Evolutionary conservation across 1,140 invertebrate genomes (phyloP), one percentile per base, ranked within the genome.

Genomic region (Cyrtorhinus lividipennis): DNA sequence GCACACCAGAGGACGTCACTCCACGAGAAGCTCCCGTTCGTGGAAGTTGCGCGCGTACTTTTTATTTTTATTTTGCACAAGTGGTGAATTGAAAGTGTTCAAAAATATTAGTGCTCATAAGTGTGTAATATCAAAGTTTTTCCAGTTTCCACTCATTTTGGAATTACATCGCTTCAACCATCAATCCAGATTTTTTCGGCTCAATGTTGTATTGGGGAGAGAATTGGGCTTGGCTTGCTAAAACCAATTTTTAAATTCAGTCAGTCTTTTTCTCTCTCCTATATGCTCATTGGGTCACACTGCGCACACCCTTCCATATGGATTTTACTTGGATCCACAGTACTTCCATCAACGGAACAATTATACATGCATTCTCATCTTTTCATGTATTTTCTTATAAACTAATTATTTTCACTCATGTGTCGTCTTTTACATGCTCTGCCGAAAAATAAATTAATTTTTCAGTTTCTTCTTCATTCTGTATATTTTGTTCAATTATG

Each of bases 191-290:
- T n/a, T n/a, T n/a, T n/a, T n/a, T n/a, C n/a, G n/a, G 27, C 58
- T 45, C 53, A 20, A 8, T 63, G 62, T 38, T 25, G 53, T 12
- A 60, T 60, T 60, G 25, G 59, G 25, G 30, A 60, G 59, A 53
- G 48, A 53, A 53, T 53, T 53, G 48, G 48, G 48, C 48, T 53
- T 53, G 48, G 48, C 48, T 53, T 20, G n/a, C n/a, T n/a, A n/a
- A n/a, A n/a, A n/a, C n/a, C n/a, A n/a, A n/a, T 53, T 53, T 20
- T 53, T 22, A 3, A 53, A 10, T 53, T 53, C 48, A 53, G 48
- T 53, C 48, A 53, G 48, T 53, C 48, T 53, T 53, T 53, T 53
- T 53, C 48, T 53, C 48, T 53, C 48, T 53, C 48, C 48, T 53
- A 53, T 53, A 53, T 53, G 48, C 8, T 53, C 48, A 53, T 22